Conservation (phyloP, 2,113 vertebrate species). For the Chrysemys picta region DNA sequence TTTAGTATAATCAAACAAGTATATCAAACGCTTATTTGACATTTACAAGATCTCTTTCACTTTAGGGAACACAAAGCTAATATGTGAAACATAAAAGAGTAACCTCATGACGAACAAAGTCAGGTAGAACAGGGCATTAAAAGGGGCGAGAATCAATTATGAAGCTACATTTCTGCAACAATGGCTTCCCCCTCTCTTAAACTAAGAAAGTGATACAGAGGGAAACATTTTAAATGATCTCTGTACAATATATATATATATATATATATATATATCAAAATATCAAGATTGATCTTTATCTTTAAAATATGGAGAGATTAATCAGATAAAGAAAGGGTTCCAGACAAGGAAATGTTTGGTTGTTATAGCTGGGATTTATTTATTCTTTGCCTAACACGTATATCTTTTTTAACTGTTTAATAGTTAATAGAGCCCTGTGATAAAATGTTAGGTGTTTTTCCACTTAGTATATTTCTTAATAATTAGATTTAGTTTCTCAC, state of each 20-base stretch:
- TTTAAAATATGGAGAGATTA: background rate
- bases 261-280: too few species aligned
- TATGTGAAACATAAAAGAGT: background rate
- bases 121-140: background rate
- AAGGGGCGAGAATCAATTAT: fast-evolving
- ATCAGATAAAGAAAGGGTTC: background rate
- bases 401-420: background rate
- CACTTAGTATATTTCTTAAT: slow-evolving; percentile 29
- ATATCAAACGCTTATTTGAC: background rate
- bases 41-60: background rate
- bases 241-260: too few species aligned
- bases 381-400: fast-evolving
- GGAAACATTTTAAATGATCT: background rate
- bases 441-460: background rate
- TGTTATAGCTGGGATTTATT: background rate
- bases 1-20: background rate
- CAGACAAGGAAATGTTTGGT: background rate
- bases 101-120: background rate
- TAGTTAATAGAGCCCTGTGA: background rate
- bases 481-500: background rate
- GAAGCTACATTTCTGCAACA: background rate
- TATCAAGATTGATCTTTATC: background rate
- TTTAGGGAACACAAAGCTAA: background rate
- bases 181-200: background rate
- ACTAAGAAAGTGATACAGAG: background rate